Base-by-base conservation (phyloP, 2,797 vertebrate species). In the Chaetodon trifasciatus region DNA sequence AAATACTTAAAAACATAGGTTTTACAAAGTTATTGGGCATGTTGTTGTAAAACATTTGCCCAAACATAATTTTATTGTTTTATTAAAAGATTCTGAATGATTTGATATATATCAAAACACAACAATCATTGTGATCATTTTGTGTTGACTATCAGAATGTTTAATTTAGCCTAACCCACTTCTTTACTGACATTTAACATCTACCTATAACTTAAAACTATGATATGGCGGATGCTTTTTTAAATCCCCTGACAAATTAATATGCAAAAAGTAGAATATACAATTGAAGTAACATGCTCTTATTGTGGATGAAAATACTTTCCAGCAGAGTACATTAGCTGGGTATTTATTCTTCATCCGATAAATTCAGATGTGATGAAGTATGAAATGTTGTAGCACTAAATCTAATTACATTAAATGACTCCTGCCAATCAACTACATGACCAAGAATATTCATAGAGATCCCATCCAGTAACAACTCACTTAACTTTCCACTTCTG, bases 401-500 rank as follows among this genome's bases (percentile, higher is more conserved):
- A 58, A 72, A 67, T 24, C 0, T 49, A 21, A 13, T 9, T 52
- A 16, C 5, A 39, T 32, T 32, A 35, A 56, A 35, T 37, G 9
- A 21, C n/a, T 66, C n/a, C 9, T 10, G 39, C 17, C 5, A 24
- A 15, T 75, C 23, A 69, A 24, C 46, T 62, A 8, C 2, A 17
- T 46, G 7, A 72, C 17, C 35, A 24, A 58, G 6, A 72, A 9
- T 35, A 4, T 53, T 61, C 3, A 28, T 21, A 21, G 0, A 5
- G n/a, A 55, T 46, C 6, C 15, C 15, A 70, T 65, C 0, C 16
- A 68, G 37, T 35, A 49, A 75, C 64, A 64, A 95, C 95, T 94
- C 63, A 95, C 95, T 91, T 94, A n/a, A 91, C 7, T 77, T 94
- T 92, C n/a, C 71, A 42, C 47, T 84, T 93, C 32, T 23, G 63